Conservation (phyloP, 2,888 invertebrate species). For the Drosophila robusta region DNA sequence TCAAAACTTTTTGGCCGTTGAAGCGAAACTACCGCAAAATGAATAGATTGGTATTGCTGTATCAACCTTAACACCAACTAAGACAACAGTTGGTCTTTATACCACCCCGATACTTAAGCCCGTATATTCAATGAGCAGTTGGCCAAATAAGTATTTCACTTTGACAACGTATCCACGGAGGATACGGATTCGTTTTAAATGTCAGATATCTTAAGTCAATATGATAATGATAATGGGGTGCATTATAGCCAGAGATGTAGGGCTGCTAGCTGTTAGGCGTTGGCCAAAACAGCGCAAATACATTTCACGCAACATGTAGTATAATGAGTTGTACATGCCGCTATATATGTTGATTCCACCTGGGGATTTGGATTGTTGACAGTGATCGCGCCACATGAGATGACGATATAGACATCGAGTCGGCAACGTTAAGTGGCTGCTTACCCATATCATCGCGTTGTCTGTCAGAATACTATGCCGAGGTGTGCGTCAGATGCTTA, state of each 20-base stretch:
- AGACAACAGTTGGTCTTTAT: too few species aligned
- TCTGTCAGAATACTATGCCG: constrained; percentile 61
- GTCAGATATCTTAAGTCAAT: not conserved
- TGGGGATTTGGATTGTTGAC: constrained; percentile 82
- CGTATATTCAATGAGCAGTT: too few species aligned
- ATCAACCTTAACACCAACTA: too few species aligned
- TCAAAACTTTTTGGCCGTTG: too few species aligned
- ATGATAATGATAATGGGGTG: constrained; percentile 8
- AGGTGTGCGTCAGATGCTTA: constrained; percentile 80
- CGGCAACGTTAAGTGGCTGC: constrained; percentile 72
- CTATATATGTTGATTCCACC: constrained; percentile 49
- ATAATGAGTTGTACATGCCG: constrained; percentile 43
- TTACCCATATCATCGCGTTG: constrained; percentile 79
- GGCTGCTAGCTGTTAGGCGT: constrained; percentile 8
- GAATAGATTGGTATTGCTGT: too few species aligned
- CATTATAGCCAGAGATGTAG: not conserved
- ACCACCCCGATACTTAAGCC: too few species aligned
- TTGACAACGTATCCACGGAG: too few species aligned
- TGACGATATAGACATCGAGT: constrained; percentile 65
- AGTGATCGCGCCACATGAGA: constrained; percentile 78
- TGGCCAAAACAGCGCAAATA: constrained; percentile 18
- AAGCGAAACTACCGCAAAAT: too few species aligned
- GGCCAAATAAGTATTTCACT: too few species aligned
- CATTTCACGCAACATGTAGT: constrained; percentile 32
- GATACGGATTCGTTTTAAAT: not conserved